Percentiles rank a stretch among this genome's conserved stretches.
Evolutionary conservation across 2,888 invertebrate species (phyloP).

Genomic region (Cylloceria caligata): DNA sequence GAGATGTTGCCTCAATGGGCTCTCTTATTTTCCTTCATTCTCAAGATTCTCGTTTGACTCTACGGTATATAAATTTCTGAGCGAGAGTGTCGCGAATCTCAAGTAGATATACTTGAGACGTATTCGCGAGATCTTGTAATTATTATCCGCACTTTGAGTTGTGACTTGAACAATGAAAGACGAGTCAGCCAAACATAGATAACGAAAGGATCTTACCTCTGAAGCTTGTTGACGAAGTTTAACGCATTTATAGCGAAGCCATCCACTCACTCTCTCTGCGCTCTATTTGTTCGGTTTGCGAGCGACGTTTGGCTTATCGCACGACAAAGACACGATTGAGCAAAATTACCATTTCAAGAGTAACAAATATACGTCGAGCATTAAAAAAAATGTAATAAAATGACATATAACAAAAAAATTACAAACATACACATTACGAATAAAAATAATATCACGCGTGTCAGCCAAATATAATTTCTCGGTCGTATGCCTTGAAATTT

Average conservation of each 20-base stretch:
- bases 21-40: background rate
- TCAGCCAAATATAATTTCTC: no score
- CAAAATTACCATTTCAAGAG: background rate
- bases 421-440: no score
- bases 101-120: constrained; percentile 42
- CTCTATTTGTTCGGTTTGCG: constrained; percentile 51
- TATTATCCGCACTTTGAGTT: constrained; percentile 57
- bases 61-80: constrained; percentile 3
- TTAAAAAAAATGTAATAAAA: no score
- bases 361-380: no score
- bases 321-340: constrained; percentile 53
- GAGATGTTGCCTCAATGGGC: background rate
- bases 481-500: no score
- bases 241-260: background rate
- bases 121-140: constrained; percentile 40
- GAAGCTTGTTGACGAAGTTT: constrained; percentile 46
- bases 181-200: constrained; percentile 2
- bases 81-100: constrained; percentile 30
- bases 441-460: no score
- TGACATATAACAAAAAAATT: no score
- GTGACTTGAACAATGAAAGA: constrained; percentile 27
- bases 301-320: constrained; percentile 51
- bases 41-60: constrained; percentile 32
- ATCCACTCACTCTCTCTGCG: constrained; percentile 10
- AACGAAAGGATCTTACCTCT: constrained; percentile 46